A percentile compares a stretch with the other conserved stretches of the same genome.
phyloP scores from a whole-genome alignment of 2,797 vertebrate genomes.

The Protonibea diacanthus region DNA sequence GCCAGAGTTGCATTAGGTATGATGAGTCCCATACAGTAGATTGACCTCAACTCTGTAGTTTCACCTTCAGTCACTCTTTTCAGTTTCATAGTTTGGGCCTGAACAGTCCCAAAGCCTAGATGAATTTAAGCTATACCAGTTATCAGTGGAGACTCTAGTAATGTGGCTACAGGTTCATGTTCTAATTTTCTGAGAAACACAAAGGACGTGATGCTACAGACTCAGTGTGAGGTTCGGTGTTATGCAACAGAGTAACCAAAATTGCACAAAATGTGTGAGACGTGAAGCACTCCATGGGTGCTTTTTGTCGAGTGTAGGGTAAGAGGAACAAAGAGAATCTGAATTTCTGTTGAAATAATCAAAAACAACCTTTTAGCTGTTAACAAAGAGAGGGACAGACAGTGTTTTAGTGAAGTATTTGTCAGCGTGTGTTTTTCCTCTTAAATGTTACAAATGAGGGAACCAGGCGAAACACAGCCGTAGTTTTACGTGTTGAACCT shows the following conservation, averaged over 20 bases:
- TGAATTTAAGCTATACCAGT: not conserved
- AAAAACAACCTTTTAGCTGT: no score
- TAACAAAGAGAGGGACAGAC: no score
- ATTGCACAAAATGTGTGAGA: not conserved
- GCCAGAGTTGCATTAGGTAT: conserved; percentile 99
- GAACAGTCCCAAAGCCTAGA: not conserved
- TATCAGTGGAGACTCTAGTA: not conserved
- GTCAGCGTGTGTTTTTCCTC: no score
- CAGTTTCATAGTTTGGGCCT: not conserved
- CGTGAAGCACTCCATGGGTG: not conserved
- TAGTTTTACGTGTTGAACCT: no score
- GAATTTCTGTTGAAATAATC: not conserved
- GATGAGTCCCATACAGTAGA: conserved; percentile 53
- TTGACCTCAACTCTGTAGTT: conserved; percentile 36
- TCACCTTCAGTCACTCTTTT: conserved; percentile 32
- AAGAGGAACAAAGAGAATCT: not conserved
- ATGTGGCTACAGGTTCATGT: not conserved
- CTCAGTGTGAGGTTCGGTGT: not conserved
- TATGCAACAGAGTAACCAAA: not conserved
- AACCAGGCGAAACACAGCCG: not conserved
- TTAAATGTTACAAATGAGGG: not conserved
- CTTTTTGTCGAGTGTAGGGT: not conserved
- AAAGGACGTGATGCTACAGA: not conserved
- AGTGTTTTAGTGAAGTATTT: no score
- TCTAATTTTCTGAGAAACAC: no score